These are phyloP conservation scores for Ceratina japonica DNA, from an alignment of 1,140 invertebrate species.

Conservation along the genomic window DNA sequence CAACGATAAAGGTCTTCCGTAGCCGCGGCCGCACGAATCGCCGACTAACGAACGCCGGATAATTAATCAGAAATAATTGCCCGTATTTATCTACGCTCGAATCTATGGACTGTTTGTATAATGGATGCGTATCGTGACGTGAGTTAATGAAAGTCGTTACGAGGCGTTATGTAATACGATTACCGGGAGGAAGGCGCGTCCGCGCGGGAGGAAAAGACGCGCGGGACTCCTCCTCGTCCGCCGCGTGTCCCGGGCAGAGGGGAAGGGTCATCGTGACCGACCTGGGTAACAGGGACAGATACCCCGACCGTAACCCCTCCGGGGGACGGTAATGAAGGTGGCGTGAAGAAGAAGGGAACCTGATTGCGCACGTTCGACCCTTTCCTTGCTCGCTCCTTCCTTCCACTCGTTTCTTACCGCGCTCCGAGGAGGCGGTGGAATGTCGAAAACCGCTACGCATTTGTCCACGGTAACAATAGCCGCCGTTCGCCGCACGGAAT, in stretches of 20 bases:
- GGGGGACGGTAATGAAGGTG: constrained; percentile 42
- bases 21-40: neutral
- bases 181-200: neutral
- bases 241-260: neutral
- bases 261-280: constrained; percentile 43
- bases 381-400: constrained; percentile 24
- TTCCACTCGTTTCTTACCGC: neutral
- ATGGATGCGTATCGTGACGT: constrained; percentile 22
- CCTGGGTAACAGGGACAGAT: constrained; percentile 43
- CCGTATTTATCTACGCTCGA: constrained; percentile 18
- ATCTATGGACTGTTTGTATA: constrained; percentile 26
- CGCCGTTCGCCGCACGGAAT: neutral
- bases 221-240: neutral
- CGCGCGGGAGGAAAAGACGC: neutral
- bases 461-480: constrained; percentile 18
- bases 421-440: constrained; percentile 7
- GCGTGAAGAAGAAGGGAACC: constrained; percentile 51
- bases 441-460: constrained; percentile 44
- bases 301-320: constrained; percentile 43
- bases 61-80: constrained; percentile 45
- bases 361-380: constrained; percentile 52
- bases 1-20: neutral
- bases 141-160: constrained; percentile 46
- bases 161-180: constrained; percentile 30
- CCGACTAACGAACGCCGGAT: constrained; percentile 7